Evolutionary conservation across 2,113 vertebrate genomes (phyloP).

Genomic region (Spea bombifrons): DNA sequence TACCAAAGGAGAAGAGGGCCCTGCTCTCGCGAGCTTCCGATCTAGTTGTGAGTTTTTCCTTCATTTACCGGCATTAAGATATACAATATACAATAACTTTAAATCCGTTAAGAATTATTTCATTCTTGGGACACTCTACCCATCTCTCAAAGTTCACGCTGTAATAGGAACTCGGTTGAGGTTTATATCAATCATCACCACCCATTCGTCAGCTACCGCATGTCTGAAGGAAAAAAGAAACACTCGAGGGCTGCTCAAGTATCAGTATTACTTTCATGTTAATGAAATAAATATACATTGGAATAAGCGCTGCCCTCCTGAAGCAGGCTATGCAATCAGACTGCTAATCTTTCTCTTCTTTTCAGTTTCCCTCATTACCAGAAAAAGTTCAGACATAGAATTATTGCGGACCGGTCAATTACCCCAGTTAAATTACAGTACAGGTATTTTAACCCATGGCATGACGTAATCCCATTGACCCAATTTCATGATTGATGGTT

Average conservation of each 20-base stretch:
- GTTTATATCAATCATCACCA: slow-evolving; percentile 27
- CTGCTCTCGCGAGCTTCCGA: too few relatives aligned
- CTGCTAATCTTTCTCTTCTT: slow-evolving; percentile 24
- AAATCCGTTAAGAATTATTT: not conserved
- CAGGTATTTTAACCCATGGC: not conserved
- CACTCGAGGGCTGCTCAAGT: slow-evolving; percentile 20
- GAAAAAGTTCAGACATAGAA: slow-evolving; percentile 23
- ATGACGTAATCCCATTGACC: not conserved
- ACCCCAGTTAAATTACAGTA: not conserved
- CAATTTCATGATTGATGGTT: not conserved
- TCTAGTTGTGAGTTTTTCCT: too few relatives aligned
- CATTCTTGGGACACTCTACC: not conserved
- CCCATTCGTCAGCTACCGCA: not conserved
- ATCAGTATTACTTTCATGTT: slow-evolving; percentile 35
- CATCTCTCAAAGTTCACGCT: not conserved
- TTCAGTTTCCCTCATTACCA: slow-evolving; percentile 38
- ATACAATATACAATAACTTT: too few relatives aligned
- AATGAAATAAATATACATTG: slow-evolving; percentile 36
- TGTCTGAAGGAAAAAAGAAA: not conserved
- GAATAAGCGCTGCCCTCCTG: slow-evolving; percentile 6
- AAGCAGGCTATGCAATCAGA: slow-evolving; percentile 19
- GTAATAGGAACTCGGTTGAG: slow-evolving; percentile 25
- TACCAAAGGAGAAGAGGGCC: too few relatives aligned
- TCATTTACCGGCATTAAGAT: too few relatives aligned
- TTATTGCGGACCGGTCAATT: not conserved